Percentiles rank a stretch among this genome's conserved stretches.
Conservation (phyloP, 2,888 invertebrate species). For the Oxycera nigricornis region DNA sequence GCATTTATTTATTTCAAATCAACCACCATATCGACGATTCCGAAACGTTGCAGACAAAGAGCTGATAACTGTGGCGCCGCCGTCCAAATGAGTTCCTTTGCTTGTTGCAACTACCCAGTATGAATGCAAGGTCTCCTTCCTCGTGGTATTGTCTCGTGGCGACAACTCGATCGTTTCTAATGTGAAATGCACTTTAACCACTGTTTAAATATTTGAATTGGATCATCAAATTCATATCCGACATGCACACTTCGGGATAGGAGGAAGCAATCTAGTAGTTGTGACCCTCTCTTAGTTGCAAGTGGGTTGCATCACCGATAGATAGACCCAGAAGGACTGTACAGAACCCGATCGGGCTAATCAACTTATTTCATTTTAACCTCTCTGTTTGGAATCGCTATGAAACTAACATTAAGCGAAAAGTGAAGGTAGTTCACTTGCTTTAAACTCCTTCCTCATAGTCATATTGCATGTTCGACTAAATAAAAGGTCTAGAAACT, state of each 20-base stretch:
- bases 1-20: slow-evolving; percentile 2
- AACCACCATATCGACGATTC: slow-evolving; percentile 5
- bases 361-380: not conserved
- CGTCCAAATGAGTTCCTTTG: not conserved
- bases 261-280: not conserved
- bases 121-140: not conserved
- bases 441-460: too few species aligned
- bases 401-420: too few species aligned
- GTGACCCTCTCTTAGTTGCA: not conserved
- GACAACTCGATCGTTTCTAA: slow-evolving; percentile 33
- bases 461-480: too few species aligned
- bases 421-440: too few species aligned
- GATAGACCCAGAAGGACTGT: not conserved
- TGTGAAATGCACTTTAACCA: slow-evolving; percentile 32
- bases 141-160: slow-evolving; percentile 30
- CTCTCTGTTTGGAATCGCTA: too few species aligned
- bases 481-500: not conserved
- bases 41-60: slow-evolving; percentile 28
- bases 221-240: slow-evolving; percentile 1
- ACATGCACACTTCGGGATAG: not conserved
- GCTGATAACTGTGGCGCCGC: slow-evolving; percentile 35
- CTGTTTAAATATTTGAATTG: slow-evolving; percentile 36
- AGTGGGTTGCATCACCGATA: not conserved
- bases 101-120: not conserved
- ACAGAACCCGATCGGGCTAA: too few species aligned